Evolutionary conservation across 2,888 invertebrate genomes (phyloP).

Genomic region (Caenorhabditis sinica): DNA sequence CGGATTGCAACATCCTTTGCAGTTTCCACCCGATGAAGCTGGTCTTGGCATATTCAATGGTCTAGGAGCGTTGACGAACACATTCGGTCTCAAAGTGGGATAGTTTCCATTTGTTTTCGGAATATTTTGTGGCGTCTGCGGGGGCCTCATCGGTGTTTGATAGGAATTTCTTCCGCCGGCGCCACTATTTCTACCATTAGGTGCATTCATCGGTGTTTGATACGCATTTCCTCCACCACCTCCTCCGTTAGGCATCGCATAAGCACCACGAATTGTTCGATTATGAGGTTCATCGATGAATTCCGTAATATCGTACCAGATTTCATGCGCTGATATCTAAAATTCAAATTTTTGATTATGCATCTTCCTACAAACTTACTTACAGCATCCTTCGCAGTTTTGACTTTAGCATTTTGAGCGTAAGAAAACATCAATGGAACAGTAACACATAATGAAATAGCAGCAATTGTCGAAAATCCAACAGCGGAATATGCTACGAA

Average conservation of each 20-base stretch:
- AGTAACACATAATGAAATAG: constrained; percentile 46
- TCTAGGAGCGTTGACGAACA: not conserved
- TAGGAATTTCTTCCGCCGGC: not conserved
- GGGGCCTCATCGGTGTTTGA: not conserved
- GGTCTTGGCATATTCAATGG: not conserved
- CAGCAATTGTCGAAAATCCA: constrained; percentile 33
- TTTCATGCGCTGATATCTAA: constrained; percentile 43
- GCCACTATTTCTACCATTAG: not conserved
- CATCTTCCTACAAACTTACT: constrained; percentile 17
- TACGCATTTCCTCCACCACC: not conserved
- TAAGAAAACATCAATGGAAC: constrained; percentile 49
- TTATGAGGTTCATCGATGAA: constrained; percentile 14
- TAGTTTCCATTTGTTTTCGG: too few relatives aligned
- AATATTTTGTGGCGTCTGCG: too few relatives aligned
- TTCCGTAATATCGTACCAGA: constrained; percentile 50
- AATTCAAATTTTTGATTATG: not conserved
- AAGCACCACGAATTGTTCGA: constrained; percentile 48
- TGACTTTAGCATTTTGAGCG: constrained; percentile 28
- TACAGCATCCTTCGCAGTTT: constrained; percentile 30
- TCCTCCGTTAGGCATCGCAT: constrained; percentile 13
- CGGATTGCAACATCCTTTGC: constrained; percentile 59
- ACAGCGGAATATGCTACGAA: constrained; percentile 55
- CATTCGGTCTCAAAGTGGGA: not conserved
- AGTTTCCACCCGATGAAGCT: constrained; percentile 11
- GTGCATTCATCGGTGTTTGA: not conserved